phyloP scores from a whole-genome alignment of 2,888 invertebrate species.

The Drosophila kuntzei region DNA sequence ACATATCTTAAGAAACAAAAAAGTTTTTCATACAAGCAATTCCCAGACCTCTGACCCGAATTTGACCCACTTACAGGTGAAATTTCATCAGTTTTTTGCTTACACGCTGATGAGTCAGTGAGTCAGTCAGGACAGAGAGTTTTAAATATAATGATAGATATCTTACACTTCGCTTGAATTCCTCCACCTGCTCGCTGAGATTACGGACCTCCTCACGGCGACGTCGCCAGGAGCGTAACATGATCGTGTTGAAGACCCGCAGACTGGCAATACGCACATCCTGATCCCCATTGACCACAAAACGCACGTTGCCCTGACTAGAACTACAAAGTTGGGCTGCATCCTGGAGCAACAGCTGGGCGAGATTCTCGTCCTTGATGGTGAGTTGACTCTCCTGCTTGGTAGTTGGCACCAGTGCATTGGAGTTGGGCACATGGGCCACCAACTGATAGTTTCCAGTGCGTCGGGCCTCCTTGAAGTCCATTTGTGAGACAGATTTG shows the following conservation, averaged over 20 bases:
- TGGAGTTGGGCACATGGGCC: slow-evolving; percentile 47
- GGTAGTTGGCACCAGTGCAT: slow-evolving; percentile 20
- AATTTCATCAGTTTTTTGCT: too few relatives aligned
- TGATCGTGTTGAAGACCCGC: slow-evolving; percentile 83
- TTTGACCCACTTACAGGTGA: too few relatives aligned
- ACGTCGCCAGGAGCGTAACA: slow-evolving; percentile 84
- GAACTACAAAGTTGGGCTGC: slow-evolving; percentile 33
- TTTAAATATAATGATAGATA: background rate
- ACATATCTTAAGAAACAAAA: too few relatives aligned
- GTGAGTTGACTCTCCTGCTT: slow-evolving; percentile 18
- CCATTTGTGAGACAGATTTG: slow-evolving; percentile 83
- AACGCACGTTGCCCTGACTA: slow-evolving; percentile 39
- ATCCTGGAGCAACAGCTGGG: slow-evolving; percentile 49
- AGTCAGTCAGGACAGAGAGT: too few relatives aligned
- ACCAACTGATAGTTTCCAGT: slow-evolving; percentile 62
- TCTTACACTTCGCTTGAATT: slow-evolving; percentile 78
- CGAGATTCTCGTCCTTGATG: slow-evolving; percentile 36
- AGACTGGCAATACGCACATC: slow-evolving; percentile 80
- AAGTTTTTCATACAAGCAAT: too few relatives aligned
- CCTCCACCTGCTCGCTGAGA: slow-evolving; percentile 77
- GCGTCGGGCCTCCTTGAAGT: slow-evolving; percentile 77
- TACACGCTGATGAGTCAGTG: too few relatives aligned
- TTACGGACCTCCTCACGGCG: slow-evolving; percentile 82
- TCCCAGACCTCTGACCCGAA: too few relatives aligned
- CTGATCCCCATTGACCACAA: slow-evolving; percentile 54